A percentile compares a stretch with the other conserved stretches of the same genome.
These are phyloP conservation scores for Callaeas wilsoni DNA, from an alignment of 2,113 vertebrate species.

Conservation along the genomic window DNA sequence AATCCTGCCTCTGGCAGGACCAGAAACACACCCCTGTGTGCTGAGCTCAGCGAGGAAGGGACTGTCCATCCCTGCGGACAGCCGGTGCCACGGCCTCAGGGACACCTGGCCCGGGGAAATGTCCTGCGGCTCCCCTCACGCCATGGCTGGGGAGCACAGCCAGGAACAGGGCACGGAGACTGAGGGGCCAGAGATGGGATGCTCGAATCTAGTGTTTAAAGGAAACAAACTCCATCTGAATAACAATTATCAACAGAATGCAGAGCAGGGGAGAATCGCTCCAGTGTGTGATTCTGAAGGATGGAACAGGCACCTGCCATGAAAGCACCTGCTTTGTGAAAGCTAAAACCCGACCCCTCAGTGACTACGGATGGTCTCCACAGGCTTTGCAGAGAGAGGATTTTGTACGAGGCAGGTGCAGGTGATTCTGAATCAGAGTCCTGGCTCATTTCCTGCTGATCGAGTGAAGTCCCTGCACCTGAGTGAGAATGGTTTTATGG, in stretches of 20 bases:
- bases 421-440: not conserved
- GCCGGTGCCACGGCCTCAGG: fast-evolving
- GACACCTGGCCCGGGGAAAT: fast-evolving
- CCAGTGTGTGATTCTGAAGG: fast-evolving
- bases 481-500: fast-evolving
- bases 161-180: not conserved
- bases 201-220: not conserved
- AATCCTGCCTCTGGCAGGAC: not conserved
- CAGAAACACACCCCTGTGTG: too few relatives aligned
- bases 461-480: not conserved
- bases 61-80: fast-evolving
- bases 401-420: not conserved
- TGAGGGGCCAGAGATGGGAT: too few relatives aligned
- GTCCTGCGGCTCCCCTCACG: fast-evolving
- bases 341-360: not conserved
- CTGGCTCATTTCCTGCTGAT: not conserved
- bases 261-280: not conserved
- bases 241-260: not conserved
- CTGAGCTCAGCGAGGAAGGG: fast-evolving
- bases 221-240: not conserved
- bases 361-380: fast-evolving
- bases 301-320: not conserved
- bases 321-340: not conserved
- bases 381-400: not conserved
- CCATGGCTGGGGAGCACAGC: fast-evolving